Percentiles rank a stretch among this genome's conserved stretches.
These are phyloP conservation scores for Pseudomyrmex flavicornis DNA, from an alignment of 1,140 invertebrate genomes.

Conservation along the genomic window DNA sequence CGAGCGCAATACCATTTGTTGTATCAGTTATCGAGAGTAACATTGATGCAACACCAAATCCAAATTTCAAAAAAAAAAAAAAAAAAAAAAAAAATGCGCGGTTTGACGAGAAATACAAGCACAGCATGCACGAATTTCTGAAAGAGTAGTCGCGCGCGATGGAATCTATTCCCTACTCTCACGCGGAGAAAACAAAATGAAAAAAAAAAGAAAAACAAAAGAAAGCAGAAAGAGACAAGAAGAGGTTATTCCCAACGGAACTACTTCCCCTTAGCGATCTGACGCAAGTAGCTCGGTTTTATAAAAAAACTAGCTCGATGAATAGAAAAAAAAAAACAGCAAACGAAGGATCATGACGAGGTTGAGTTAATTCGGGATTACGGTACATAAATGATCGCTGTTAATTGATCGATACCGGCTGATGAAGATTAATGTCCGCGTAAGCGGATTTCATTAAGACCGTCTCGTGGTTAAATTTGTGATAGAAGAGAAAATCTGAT, in stretches of 20 bases:
- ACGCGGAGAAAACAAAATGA: neutral
- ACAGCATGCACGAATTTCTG: neutral
- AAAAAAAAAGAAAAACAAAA: neutral
- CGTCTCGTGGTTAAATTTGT: constrained; percentile 6
- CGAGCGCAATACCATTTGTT: neutral
- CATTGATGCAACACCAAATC: neutral
- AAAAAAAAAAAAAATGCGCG: no score
- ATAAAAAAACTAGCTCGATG: neutral
- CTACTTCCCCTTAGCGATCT: neutral
- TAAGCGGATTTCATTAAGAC: constrained; percentile 47
- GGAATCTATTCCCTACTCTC: neutral
- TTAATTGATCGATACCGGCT: constrained; percentile 47
- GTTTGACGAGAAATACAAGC: neutral
- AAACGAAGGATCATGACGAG: constrained; percentile 26
- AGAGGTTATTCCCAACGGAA: constrained; percentile 9
- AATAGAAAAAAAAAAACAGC: neutral
- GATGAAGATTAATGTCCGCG: constrained; percentile 44
- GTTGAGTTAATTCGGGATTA: constrained; percentile 31
- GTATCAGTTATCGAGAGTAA: neutral
- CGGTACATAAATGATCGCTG: constrained; percentile 24
- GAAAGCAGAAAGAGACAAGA: constrained; percentile 19
- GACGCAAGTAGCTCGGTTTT: constrained; percentile 22
- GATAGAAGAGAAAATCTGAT: neutral
- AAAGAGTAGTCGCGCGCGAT: neutral
- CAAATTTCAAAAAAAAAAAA: constrained; percentile 9